Base-by-base conservation (phyloP, 2,113 vertebrate species). In the Saccopteryx bilineata region DNA sequence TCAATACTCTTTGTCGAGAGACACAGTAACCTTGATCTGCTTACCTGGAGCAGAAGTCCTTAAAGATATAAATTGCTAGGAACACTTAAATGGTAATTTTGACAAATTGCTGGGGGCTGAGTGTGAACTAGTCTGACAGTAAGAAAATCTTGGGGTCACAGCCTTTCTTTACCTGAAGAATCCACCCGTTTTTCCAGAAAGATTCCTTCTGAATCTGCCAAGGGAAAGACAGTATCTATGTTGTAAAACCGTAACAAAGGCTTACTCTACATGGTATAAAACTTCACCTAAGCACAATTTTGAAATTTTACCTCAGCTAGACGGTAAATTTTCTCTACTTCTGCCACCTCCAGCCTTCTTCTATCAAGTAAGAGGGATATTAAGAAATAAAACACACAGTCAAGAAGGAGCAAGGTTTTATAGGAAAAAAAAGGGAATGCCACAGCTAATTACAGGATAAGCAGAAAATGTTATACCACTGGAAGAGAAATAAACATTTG, bases 351-450 rank as follows among this genome's bases (percentile, higher is more conserved):
- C 2, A 50, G 9, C 4, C 9, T 83, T 61, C 24, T 4, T 39
- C 1, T 48, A 65, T 71, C 61, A 85, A 90, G 56, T 28, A 52
- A 91, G 39, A 68, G 26, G 31, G 7, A 48, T 39, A 50, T 89
- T 54, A 83, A 79, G 68, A 87, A 78, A 68, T 68, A 48, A 79
- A 95, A 87, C 21, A 0, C 10, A 54, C 11, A 79, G 12, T 84
- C 56, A 66, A 72, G 46, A 21, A 6, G 0, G 7, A 28, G n/a
- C 3, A 33, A 14, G 9, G 8, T 5, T 83, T 93, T 46, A 61
- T 5, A 50, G 61, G 72, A 87, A 90, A 33, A 68, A 74, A 54
- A 0, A 3, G 5, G 15, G 39, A 87, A 11, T 8, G 5, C 56
- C 31, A 31, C 12, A 61, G 15, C 5, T 3, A 83, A 52, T 31